Evolutionary conservation across 2,113 vertebrate genomes (phyloP), one percentile per base, ranked within the genome.

Genomic region (Chitala chitala): DNA sequence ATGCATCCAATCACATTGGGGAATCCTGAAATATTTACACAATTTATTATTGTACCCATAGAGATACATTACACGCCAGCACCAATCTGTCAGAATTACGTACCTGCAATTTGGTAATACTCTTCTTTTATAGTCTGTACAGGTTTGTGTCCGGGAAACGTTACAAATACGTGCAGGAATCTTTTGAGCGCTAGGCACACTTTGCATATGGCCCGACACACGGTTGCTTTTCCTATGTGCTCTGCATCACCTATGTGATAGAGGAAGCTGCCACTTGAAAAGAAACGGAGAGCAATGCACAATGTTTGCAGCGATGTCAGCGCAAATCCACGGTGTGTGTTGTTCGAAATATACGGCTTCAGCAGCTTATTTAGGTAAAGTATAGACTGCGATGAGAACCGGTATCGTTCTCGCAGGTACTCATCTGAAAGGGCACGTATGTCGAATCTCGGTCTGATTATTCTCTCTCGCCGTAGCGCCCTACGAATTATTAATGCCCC

Each of bases 171-270:
- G 65, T 70, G 26, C 1, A 70, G 26, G 31, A 70, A 70, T 13
- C 7, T 24, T 31, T 70, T 70, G 7, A 71, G 33, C 44, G 69
- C 26, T 20, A 69, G 51, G 69, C 26, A 50, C 2, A 69, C 71
- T 33, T 56, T 54, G 66, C 51, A 65, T 9, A 68, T 59, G 44
- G 31, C 15, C 38, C 70, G 15, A 12, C 51, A 68, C 8, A 76
- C 75, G 53, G 53, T 69, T 69, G 64, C 71, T 29, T 69, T 69
- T 10, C 33, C 46, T 31, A 77, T 22, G 29, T 77, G 51, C 29
- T 73, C 26, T 15, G 76, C 63, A 24, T 77, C 76, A 68, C 50
- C 38, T 4, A 68, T 73, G n/a, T 71, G 71, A 33, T 76, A 42
- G 1, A 64, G 54, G 71, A 66, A 74, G n/a, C n/a, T n/a, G n/a